These are phyloP conservation scores for Oscheius sp. DNA, from an alignment of 2,888 invertebrate genomes.

Conservation along the genomic window DNA sequence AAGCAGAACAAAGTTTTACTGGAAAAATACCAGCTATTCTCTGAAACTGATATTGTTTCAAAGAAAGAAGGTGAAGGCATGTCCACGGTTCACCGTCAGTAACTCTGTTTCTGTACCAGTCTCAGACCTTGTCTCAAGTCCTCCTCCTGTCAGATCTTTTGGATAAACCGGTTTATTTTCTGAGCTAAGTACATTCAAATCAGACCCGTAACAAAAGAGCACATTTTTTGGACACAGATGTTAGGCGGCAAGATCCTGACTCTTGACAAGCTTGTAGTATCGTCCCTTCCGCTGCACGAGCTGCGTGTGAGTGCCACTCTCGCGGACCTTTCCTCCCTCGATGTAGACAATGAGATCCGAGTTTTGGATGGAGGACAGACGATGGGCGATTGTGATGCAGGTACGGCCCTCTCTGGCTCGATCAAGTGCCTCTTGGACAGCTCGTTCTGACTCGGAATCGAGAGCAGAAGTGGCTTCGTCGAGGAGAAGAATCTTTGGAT, in stretches of 20 bases:
- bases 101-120: too few species aligned
- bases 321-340: constrained; percentile 59
- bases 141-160: too few species aligned
- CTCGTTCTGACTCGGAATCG: constrained; percentile 41
- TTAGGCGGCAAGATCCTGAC: constrained; percentile 52
- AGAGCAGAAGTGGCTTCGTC: constrained; percentile 49
- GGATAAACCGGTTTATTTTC: too few species aligned
- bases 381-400: constrained; percentile 67
- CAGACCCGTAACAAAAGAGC: too few species aligned
- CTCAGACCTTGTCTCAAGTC: too few species aligned
- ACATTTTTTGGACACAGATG: not conserved
- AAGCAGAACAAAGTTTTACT: too few species aligned
- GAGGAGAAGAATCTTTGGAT: constrained; percentile 70
- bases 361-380: constrained; percentile 66
- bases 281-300: constrained; percentile 56
- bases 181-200: too few species aligned
- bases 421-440: constrained; percentile 67
- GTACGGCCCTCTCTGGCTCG: constrained; percentile 63
- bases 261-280: constrained; percentile 54
- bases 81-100: too few species aligned
- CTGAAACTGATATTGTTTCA: too few species aligned
- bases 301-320: constrained; percentile 60
- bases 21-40: too few species aligned
- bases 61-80: too few species aligned
- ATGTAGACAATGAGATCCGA: constrained; percentile 64